A percentile compares a stretch with the other conserved stretches of the same genome.
These are phyloP conservation scores for Eumeta japonica DNA, from an alignment of 1,140 invertebrate genomes.

Conservation along the genomic window DNA sequence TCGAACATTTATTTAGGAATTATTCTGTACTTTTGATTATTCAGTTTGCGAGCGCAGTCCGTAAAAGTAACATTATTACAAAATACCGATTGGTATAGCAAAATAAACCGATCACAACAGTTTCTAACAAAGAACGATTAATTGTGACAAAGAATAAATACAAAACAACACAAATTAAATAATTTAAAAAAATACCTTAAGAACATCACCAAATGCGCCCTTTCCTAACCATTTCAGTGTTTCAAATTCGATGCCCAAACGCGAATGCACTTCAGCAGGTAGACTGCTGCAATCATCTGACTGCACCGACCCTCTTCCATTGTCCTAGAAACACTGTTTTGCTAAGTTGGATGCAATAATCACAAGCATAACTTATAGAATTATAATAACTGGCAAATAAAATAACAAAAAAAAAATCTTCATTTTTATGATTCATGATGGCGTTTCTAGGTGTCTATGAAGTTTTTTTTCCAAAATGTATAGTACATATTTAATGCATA, in stretches of 20 bases:
- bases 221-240: constrained; percentile 82
- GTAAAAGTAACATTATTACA: too few relatives aligned
- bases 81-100: not conserved
- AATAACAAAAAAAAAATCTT: too few relatives aligned
- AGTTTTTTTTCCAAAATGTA: too few relatives aligned
- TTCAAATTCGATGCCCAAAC: constrained; percentile 85
- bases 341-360: constrained; percentile 11
- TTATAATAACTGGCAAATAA: too few relatives aligned
- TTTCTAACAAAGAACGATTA: not conserved
- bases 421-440: too few relatives aligned
- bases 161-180: constrained; percentile 6
- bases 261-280: constrained; percentile 60
- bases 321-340: constrained; percentile 32
- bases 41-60: too few relatives aligned
- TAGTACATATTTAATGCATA: too few relatives aligned
- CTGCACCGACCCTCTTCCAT: constrained; percentile 21
- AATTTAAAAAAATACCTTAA: constrained; percentile 69
- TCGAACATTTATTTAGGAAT: too few relatives aligned
- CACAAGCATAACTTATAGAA: constrained; percentile 12
- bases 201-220: constrained; percentile 94
- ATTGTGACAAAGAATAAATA: not conserved
- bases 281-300: too few relatives aligned
- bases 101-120: not conserved
- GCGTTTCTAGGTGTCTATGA: too few relatives aligned
- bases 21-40: too few relatives aligned